Percentiles rank a stretch among this genome's conserved stretches.
Evolutionary conservation across 1,140 invertebrate species (phyloP).

Genomic region (Mizuhopecten yessoensis): DNA sequence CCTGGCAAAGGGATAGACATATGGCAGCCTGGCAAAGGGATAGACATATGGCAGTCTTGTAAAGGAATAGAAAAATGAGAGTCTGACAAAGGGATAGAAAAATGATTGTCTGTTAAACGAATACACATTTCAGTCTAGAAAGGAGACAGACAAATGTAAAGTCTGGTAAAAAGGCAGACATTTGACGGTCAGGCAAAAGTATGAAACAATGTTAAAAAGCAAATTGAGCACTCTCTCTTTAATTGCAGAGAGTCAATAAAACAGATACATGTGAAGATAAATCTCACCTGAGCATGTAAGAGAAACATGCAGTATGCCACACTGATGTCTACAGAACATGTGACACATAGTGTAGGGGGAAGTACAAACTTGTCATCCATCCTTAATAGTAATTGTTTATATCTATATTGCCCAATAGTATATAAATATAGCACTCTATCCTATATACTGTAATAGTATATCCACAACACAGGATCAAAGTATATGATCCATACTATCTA

Average conservation of each 20-base stretch:
- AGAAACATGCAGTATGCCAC: conserved; percentile 15
- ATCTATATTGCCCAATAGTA: neutral
- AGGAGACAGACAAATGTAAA: no score
- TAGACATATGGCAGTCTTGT: no score
- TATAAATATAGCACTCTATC: no score
- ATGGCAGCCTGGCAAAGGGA: no score
- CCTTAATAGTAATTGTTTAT: neutral
- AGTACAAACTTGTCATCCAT: conserved; percentile 24
- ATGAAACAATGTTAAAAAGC: neutral
- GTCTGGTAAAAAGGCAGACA: no score
- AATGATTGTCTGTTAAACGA: no score
- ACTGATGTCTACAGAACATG: conserved; percentile 5
- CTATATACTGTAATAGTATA: no score
- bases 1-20: no score
- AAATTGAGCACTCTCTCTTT: neutral
- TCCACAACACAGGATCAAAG: neutral
- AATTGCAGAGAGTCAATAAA: neutral
- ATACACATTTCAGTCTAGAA: no score
- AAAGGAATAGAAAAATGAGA: no score
- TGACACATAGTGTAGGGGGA: neutral
- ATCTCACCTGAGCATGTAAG: neutral
- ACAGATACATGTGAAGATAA: neutral
- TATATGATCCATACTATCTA: neutral
- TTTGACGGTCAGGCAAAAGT: no score
- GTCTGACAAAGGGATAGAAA: no score